These are phyloP conservation scores for Protobothrops mucrosquamatus DNA, from an alignment of 2,113 vertebrate genomes.

Conservation along the genomic window DNA sequence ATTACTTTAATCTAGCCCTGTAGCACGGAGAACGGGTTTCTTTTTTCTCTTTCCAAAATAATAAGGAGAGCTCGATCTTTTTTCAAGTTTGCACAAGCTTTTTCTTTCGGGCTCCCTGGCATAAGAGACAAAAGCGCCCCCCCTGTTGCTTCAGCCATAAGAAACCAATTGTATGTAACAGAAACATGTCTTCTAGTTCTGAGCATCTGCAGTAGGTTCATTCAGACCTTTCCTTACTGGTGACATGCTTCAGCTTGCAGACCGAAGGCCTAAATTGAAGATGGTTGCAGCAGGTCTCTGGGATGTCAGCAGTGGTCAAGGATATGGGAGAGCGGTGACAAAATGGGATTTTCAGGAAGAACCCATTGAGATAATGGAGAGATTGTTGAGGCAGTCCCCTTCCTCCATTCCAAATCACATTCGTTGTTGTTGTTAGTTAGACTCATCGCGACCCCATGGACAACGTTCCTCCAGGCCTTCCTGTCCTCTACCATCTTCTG, in stretches of 20 bases:
- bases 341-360: neutral
- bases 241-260: neutral
- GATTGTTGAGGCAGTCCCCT: neutral
- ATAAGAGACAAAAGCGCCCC: no score
- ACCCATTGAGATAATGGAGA: neutral
- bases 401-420: conserved; percentile 21
- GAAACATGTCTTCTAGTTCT: neutral
- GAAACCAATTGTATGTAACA: neutral
- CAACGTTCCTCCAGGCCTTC: no score
- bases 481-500: no score
- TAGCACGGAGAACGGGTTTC: neutral
- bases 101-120: neutral
- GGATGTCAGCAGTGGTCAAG: neutral
- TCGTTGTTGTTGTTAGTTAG: neutral
- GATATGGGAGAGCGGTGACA: neutral
- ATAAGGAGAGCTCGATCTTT: neutral
- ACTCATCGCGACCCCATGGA: no score
- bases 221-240: fast-evolving
- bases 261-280: neutral
- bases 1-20: neutral
- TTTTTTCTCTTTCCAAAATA: conserved; percentile 17
- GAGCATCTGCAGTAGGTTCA: fast-evolving
- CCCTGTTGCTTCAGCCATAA: neutral
- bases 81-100: conserved; percentile 16
- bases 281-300: neutral